Base-by-base conservation (phyloP, 2,888 invertebrate genomes). In the Piscicola geometra region DNA sequence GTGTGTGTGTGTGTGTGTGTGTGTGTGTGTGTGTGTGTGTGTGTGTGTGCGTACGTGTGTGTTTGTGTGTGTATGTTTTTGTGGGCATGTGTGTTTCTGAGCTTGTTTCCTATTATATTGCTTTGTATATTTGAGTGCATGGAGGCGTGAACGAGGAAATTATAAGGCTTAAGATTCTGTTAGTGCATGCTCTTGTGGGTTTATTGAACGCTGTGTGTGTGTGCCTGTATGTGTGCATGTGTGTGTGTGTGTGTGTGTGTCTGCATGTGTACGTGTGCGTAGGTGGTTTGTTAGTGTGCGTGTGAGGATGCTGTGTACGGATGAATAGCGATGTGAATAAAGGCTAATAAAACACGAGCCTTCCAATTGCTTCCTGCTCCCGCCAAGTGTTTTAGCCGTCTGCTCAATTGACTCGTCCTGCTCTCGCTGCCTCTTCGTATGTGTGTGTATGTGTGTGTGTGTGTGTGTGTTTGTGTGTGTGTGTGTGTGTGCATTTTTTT, bases 21-120 rank as follows among this genome's bases (percentile, higher is more conserved):
- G 60, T 56, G 60, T 56, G 60, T 25, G 60, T 56, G 47, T 70
- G 41, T 66, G 64, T 67, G 41, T 67, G 35, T 75, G 60, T 67
- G 41, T 64, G 32, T 67, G 32, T 41, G 41, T 74, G 36, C 66
- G 41, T 74, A 25, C 66, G 41, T 74, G 41, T 66, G 41, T 74
- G 36, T 75, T 41, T 75, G 50, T 75, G 28, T 67, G 50, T 75
- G 68, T 67, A 41, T 76, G 64, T 71, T 41, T 70, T 28, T 60
- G 47, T 71, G 41, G 35, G 64, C 36, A 30, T 71, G 71, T 76
- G 41, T 71, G 71, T 76, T 36, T 64, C 41, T 71, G 41, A 52
- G 71, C 60, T 36, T 71, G 71, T n/a, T n/a, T n/a, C n/a, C n/a
- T n/a, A n/a, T n/a, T n/a, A n/a, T n/a, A n/a, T n/a, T 41, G 41